Base-by-base conservation (phyloP, 1,140 invertebrate genomes). In the Bombus picipes region DNA sequence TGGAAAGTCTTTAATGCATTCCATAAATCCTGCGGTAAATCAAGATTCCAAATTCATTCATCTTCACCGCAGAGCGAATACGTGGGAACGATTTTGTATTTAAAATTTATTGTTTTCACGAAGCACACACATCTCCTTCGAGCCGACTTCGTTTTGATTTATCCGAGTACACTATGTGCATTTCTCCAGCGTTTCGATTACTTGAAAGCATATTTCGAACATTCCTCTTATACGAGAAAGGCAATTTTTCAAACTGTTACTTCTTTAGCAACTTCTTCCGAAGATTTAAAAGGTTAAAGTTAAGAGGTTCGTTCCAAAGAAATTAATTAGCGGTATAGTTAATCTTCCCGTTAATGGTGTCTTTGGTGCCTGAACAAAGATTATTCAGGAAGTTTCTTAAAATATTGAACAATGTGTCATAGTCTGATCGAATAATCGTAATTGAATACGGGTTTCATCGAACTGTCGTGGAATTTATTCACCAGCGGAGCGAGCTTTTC, bases 381-480 rank as follows among this genome's bases (percentile, higher is more conserved):
- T 74, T 25, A 47, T n/a, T 62, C 57, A 34, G 62, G 57, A 53
- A 59, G 78, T 86, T 75, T 32, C 81, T 81, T 79, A 47, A 43
- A 32, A 39, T 15, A 47, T 53, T 18, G 25, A 6, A 53, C 47
- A 53, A 53, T 18, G 6, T 22, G 41, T 41, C 18, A 22, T n/a
- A 37, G 8, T 71, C 59, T 34, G 71, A 87, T 77, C 66, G 65
- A 34, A 18, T 10, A 78, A 15, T 72, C 47, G 34, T 59, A n/a
- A 59, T 57, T 57, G 81, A 77, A 68, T n/a, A 13, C 70, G 18
- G 62, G 59, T 87, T 87, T 87, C 79, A 62, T 62, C 13, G 47
- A 68, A 66, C 74, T 9, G 32, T 62, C 75, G 37, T 65, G 28
- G 34, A 83, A 79, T 80, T 83, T 87, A 83, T 88, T 66, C 34